Base-by-base conservation (phyloP, 2,888 invertebrate genomes). In the Drosophila heteroneura region DNA sequence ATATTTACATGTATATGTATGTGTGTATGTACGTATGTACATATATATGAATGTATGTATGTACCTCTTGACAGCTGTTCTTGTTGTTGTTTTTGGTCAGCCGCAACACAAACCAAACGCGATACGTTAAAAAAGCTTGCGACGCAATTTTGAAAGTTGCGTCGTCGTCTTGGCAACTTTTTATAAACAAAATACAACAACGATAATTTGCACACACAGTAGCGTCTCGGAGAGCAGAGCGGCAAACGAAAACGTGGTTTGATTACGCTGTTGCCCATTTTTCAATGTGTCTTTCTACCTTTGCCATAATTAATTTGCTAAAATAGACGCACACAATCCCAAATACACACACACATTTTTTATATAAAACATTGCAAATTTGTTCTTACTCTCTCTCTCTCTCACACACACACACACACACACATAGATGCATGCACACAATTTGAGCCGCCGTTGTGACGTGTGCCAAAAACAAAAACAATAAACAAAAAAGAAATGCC, bases 141-240 rank as follows among this genome's bases (percentile, higher is more conserved):
- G 90, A 79, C 85, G 85, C 85, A 85, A 76, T 91, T 88, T 76
- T 90, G 86, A 83, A 90, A 83, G 91, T 85, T 81, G 65, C 73
- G 70, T 64, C 82, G 83, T 85, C 70, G 85, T 90, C 85, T 89
- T 91, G 85, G 76, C 71, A 76, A 85, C 91, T 84, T 91, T 87
- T 69, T 74, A 79, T 73, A 79, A 79, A 79, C 83, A 79, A 79
- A 74, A 64, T 39, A 71, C 68, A 75, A 61, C 58, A 54, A 59
- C 57, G 41, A 70, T 54, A 79, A 79, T 81, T 81, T 62, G 69
- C 82, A 82, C 63, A 58, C 22, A 39, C 16, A 69, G 79, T 69
- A 44, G 82, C 79, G 69, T 73, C 78, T 57, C 22, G 26, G 22
- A 61, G 64, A 61, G 61, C 61, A 58, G 71, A 39, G 52, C 14